A percentile compares a stretch with the other conserved stretches of the same genome.
phyloP scores from a whole-genome alignment of 2,113 vertebrate species.

The Philantomba maxwellii region DNA sequence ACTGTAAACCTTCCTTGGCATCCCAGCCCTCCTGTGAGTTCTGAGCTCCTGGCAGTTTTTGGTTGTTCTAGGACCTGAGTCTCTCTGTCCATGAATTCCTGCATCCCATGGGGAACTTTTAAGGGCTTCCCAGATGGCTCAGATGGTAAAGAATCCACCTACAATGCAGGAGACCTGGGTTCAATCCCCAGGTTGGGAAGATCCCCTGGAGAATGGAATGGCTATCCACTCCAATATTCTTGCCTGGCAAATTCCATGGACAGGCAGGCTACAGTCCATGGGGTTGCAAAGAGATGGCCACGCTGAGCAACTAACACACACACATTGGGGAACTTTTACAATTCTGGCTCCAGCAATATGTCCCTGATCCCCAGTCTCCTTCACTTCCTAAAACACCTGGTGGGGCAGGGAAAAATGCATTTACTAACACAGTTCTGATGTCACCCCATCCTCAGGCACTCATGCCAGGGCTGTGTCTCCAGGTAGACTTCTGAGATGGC shows the following conservation, averaged over 20 bases:
- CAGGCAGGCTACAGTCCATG: not conserved
- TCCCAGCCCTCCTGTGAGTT: not conserved
- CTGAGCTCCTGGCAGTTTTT: not conserved
- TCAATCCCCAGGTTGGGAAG: not conserved
- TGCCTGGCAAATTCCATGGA: not conserved
- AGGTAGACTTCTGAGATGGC: not conserved
- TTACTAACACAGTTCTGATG: not conserved
- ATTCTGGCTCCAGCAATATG: not conserved
- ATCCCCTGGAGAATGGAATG: not conserved
- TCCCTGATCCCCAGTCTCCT: not conserved
- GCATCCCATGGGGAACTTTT: not conserved
- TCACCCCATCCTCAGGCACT: not conserved
- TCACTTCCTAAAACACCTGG: not conserved
- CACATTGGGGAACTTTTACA: not conserved
- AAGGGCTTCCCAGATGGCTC: not conserved
- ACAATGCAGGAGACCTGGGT: not conserved
- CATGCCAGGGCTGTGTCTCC: rapidly evolving
- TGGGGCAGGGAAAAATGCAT: not conserved
- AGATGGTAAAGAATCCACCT: not conserved
- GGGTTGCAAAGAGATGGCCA: not conserved
- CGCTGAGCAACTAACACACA: not conserved
- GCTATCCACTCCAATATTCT: not conserved
- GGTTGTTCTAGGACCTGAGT: not conserved
- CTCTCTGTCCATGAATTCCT: not conserved
- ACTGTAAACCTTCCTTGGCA: not conserved